Conservation (phyloP, 2,113 vertebrate genomes). For the Bothrops jararaca region DNA sequence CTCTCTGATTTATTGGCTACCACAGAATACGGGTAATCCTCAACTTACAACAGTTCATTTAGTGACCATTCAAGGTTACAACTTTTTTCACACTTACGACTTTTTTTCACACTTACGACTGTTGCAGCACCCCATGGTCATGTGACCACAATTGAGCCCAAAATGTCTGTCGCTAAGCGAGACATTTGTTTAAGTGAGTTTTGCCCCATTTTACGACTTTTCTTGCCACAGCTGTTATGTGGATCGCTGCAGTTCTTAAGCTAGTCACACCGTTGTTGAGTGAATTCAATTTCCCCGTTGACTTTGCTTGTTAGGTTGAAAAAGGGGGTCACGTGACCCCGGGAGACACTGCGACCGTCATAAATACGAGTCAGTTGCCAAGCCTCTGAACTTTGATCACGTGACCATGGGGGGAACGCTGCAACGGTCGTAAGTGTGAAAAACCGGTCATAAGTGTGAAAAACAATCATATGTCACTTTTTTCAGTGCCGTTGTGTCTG, state of each 20-base stretch:
- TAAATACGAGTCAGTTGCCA: not conserved
- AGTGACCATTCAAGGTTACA: not conserved
- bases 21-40: not conserved
- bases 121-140: not conserved
- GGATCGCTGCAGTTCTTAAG: not conserved
- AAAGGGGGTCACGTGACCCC: not conserved
- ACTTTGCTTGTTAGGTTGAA: not conserved
- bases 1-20: not conserved
- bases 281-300: not conserved
- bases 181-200: too few relatives aligned
- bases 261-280: not conserved
- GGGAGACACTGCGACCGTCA: not conserved
- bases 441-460: not conserved
- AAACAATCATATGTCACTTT: accelerated
- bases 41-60: not conserved
- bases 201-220: not conserved
- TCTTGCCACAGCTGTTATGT: not conserved
- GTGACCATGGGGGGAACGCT: not conserved
- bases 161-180: not conserved
- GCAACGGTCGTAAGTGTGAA: not conserved
- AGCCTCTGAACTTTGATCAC: not conserved
- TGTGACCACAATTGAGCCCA: not conserved
- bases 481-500: not conserved
- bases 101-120: not conserved
- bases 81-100: not conserved